These are phyloP conservation scores for Tetramorium alpestre DNA, from an alignment of 1,140 invertebrate genomes.

Conservation along the genomic window DNA sequence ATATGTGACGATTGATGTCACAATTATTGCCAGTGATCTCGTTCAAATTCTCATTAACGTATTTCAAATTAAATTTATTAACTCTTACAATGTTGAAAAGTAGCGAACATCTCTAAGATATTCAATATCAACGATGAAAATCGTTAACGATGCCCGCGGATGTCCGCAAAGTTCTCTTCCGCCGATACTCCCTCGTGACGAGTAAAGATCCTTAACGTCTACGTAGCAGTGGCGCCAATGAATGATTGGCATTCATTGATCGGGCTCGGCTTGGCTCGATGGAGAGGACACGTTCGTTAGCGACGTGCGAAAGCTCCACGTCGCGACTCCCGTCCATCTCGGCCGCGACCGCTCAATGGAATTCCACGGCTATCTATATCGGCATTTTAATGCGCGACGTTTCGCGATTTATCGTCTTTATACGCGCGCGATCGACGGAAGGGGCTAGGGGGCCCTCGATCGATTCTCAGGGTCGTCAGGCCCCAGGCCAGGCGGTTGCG, in stretches of 20 bases:
- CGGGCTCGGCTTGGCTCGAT: slow-evolving; percentile 16
- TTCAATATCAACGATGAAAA: neutral
- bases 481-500: neutral
- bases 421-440: neutral
- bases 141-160: neutral
- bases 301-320: slow-evolving; percentile 6
- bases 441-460: slow-evolving; percentile 5
- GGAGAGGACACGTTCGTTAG: slow-evolving; percentile 58
- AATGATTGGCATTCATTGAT: slow-evolving; percentile 63
- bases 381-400: slow-evolving; percentile 42
- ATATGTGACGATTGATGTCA: too few species aligned
- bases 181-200: neutral
- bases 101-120: neutral
- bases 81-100: neutral
- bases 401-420: slow-evolving; percentile 44
- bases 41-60: neutral
- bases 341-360: slow-evolving; percentile 33
- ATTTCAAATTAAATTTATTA: slow-evolving; percentile 6
- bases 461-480: slow-evolving; percentile 33
- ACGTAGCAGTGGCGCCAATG: slow-evolving; percentile 35
- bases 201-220: slow-evolving; percentile 17
- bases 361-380: slow-evolving; percentile 61
- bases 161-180: slow-evolving; percentile 1
- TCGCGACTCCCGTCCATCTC: neutral
- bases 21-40: neutral